A percentile compares a stretch with the other conserved stretches of the same genome.
Evolutionary conservation across 37 sponge, comb jelly and placozoan genomes (phyloP).

Genomic region (Crambe crambe): DNA sequence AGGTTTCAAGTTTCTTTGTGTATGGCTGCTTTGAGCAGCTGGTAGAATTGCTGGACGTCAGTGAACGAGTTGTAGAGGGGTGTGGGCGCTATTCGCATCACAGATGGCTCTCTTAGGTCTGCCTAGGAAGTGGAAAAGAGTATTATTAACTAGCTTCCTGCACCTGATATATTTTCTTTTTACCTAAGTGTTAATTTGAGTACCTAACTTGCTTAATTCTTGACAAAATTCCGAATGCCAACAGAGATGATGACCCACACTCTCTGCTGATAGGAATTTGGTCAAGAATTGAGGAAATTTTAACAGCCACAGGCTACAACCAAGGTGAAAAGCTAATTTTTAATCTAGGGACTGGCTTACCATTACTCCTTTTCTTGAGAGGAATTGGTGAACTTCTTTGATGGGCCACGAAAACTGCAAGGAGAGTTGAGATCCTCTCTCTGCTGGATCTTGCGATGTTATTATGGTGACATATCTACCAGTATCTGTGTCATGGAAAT

Average conservation of each 20-base stretch:
- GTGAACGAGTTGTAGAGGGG: constrained; percentile 91
- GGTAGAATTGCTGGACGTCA: constrained; percentile 71
- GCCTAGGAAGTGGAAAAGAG: too few relatives aligned
- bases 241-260: too few relatives aligned
- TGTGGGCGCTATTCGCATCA: constrained; percentile 80
- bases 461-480: constrained; percentile 57
- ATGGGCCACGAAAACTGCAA: constrained; percentile 60
- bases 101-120: constrained; percentile 48
- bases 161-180: too few relatives aligned
- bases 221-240: too few relatives aligned
- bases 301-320: too few relatives aligned
- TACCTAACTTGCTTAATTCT: too few relatives aligned
- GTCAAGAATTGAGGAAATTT: too few relatives aligned
- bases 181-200: too few relatives aligned
- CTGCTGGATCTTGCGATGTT: constrained; percentile 72
- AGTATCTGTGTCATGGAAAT: not conserved
- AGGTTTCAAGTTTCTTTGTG: not conserved
- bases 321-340: not conserved
- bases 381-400: constrained; percentile 30
- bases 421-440: constrained; percentile 86
- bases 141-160: too few relatives aligned
- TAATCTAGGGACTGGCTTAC: constrained; percentile 38
- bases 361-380: constrained; percentile 64
- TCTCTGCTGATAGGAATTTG: too few relatives aligned
- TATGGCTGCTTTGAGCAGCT: constrained; percentile 5